Percentiles rank a stretch among this genome's conserved stretches.
Conservation (phyloP, 2,888 invertebrate species). For the Buathra laborator region DNA sequence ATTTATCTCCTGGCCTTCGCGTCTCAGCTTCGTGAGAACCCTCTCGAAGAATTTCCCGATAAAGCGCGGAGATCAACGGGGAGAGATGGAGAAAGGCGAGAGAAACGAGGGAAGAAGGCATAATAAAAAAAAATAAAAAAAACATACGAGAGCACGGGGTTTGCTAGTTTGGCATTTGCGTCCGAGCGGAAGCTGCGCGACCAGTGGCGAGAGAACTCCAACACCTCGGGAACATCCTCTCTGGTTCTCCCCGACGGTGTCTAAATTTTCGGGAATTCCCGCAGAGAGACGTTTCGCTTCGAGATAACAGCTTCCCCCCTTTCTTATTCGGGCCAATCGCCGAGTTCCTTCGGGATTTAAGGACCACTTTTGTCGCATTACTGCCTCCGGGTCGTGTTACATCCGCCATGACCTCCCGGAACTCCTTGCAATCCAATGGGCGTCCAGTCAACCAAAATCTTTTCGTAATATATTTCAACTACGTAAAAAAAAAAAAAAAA, state of each 20-base stretch:
- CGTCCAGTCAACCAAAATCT: slow-evolving; percentile 29
- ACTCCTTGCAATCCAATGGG: slow-evolving; percentile 48
- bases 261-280: slow-evolving; percentile 53
- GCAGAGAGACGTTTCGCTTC: slow-evolving; percentile 36
- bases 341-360: slow-evolving; percentile 61
- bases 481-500: slow-evolving; percentile 9
- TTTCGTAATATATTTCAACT: slow-evolving; percentile 51
- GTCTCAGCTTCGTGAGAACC: slow-evolving; percentile 38
- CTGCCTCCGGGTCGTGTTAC: slow-evolving; percentile 45
- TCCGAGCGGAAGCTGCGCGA: slow-evolving; percentile 26
- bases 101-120: slow-evolving; percentile 27
- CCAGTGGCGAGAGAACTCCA: slow-evolving; percentile 18
- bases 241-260: slow-evolving; percentile 11
- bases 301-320: slow-evolving; percentile 53
- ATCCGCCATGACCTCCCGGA: slow-evolving; percentile 21
- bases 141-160: not conserved
- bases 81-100: slow-evolving; percentile 18
- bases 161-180: slow-evolving; percentile 60
- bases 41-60: slow-evolving; percentile 59
- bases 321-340: not conserved
- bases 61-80: slow-evolving; percentile 60
- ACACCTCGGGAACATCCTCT: not conserved
- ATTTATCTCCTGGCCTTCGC: slow-evolving; percentile 60
- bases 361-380: slow-evolving; percentile 54
- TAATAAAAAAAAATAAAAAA: slow-evolving; percentile 28